phyloP scores from a whole-genome alignment of 2,797 vertebrate species.

The Salmo trutta region DNA sequence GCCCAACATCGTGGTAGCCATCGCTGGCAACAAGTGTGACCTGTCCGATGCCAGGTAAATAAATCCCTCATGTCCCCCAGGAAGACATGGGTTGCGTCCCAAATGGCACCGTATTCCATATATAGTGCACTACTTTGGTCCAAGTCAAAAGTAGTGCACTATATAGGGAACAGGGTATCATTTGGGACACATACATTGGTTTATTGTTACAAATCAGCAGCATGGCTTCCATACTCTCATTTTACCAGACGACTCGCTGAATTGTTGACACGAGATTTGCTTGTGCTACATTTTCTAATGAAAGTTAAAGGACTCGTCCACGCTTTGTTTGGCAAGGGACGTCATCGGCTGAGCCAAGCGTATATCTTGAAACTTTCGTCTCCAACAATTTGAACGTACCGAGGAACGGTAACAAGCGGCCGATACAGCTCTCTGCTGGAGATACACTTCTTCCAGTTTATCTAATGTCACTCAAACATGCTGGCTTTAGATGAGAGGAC shows the following conservation, averaged over 20 bases:
- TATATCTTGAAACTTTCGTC: neutral
- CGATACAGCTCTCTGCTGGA: too few species aligned
- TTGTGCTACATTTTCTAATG: neutral
- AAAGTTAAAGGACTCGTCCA: neutral
- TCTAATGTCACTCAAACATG: neutral
- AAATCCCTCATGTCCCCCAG: neutral
- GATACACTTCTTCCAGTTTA: neutral
- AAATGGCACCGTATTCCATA: neutral
- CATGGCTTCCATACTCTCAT: neutral
- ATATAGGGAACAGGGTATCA: neutral
- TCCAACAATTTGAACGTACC: neutral
- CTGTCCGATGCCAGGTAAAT: constrained; percentile 90
- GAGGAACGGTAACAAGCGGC: neutral
- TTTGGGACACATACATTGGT: neutral
- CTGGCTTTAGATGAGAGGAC: neutral
- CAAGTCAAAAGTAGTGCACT: neutral
- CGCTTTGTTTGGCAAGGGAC: neutral
- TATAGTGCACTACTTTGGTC: neutral
- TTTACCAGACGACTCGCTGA: neutral
- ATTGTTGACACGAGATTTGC: neutral
- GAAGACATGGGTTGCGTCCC: neutral
- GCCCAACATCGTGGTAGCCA: constrained; percentile 96
- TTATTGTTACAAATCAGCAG: neutral
- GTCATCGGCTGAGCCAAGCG: neutral
- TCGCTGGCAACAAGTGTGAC: constrained; percentile 98